Evolutionary conservation across 2,888 invertebrate species (phyloP), one percentile per base, ranked within the genome.

Genomic region (Anaspis maculata): DNA sequence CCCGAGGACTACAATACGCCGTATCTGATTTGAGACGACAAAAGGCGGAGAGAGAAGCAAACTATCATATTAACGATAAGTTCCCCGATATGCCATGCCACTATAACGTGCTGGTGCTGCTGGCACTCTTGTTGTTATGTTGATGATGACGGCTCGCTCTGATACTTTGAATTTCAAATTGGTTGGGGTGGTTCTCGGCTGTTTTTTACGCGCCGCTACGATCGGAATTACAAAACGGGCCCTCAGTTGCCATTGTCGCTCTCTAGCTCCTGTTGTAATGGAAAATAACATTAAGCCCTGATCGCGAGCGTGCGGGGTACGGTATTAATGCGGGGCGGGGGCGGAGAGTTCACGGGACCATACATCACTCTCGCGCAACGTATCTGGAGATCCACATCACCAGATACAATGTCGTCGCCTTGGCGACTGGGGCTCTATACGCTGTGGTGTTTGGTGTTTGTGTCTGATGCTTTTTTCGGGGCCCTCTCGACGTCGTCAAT

Each of bases 141-240:
- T 44, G 51, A 50, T 44, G 51, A 50, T 51, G 51, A 49, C 48
- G 52, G 43, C 30, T 30, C 27, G 30, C 34, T 34, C 45, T 45
- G 49, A 45, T 52, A 52, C 48, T 57, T 56, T 57, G 56, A 55
- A 57, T 56, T 57, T 57, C 57, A 57, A 57, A 57, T 57, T 50
- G 49, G 44, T 41, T 37, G 52, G 36, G 53, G 49, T 39, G 48
- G 34, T 39, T 24, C 43, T 34, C 37, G 30, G 19, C 31, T 39
- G 45, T 49, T 50, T 34, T 36, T 42, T 42, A 36, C 38, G 34
- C 34, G 27, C 27, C 36, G 33, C 27, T n/a, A n/a, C 46, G 41
- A 49, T 49, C 36, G 45, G 48, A 48, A 49, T 50, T 50, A 50
- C 50, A 50, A 50, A 50, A 50, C 46, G 45, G 37, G 43, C 37